Conservation (phyloP, 2,797 vertebrate species). For the Myioborus miniatus region DNA sequence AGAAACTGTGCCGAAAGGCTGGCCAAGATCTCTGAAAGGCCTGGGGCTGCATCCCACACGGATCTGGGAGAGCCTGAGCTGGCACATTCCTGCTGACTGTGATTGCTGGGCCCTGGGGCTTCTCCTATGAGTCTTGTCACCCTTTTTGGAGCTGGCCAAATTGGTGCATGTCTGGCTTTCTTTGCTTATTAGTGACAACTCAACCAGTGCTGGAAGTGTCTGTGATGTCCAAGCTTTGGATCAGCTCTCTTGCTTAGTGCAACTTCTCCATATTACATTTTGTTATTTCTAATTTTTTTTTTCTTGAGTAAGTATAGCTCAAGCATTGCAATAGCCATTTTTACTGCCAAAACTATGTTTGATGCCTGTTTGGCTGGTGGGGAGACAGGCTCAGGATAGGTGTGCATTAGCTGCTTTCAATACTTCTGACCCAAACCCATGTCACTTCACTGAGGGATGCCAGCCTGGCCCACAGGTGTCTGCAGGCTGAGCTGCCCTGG, state of each 20-base stretch:
- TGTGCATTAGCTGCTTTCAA: not conserved
- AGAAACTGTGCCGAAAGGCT: not conserved
- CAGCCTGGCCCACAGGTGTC: not conserved
- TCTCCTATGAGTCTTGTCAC: not conserved
- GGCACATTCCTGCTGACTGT: accelerated
- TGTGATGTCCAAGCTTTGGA: not conserved
- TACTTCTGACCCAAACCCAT: not conserved
- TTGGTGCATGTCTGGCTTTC: accelerated
- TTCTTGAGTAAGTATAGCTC: not conserved
- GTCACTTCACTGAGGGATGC: not conserved
- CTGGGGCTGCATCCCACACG: accelerated
- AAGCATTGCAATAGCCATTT: not conserved
- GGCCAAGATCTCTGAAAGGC: not conserved
- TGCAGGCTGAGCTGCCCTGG: not conserved
- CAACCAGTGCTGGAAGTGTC: not conserved
- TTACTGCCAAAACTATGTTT: not conserved
- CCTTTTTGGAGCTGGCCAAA: not conserved
- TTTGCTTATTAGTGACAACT: not conserved
- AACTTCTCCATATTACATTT: not conserved
- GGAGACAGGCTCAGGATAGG: not conserved
- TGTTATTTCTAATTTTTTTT: not conserved
- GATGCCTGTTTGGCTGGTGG: not conserved
- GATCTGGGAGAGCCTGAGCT: not conserved
- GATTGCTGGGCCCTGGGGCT: not conserved
- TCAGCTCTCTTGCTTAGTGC: not conserved